Base-by-base conservation (phyloP, 2,888 invertebrate genomes). In the Aphidius colemani region DNA sequence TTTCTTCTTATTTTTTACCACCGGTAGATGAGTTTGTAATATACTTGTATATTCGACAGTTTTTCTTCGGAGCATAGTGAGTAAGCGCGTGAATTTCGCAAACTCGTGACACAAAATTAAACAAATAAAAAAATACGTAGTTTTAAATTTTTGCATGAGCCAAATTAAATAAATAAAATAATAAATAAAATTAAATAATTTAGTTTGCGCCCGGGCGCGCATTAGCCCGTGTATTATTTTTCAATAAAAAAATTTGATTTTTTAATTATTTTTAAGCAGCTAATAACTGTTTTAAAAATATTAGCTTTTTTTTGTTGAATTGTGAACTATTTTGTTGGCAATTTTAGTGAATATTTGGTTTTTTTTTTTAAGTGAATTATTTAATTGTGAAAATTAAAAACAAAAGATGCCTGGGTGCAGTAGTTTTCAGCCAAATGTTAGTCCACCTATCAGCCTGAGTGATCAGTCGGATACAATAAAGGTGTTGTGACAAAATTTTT, bases 391-490 rank as follows among this genome's bases (percentile, higher is more conserved):
- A 11, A 41, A 6, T 41, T 11, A 53, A 18, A 30, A n/a, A 39
- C 10, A 11, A 30, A 69, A 73, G 65, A 77, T 77, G 79, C 75
- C 80, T 70, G 72, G 90, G 81, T 90, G 91, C 82, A 85, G 91
- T 82, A 85, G 86, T 74, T 86, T 87, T 73, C 88, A 88, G 67
- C 85, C 88, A 73, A 90, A 91, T 65, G 88, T 94, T 72, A 87
- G 90, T 75, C 86, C 90, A 70, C 94, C 94, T 68, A 90, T 94
- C 79, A 91, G 89, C 81, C 84, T 92, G 72, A 86, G 79, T 77
- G 89, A 89, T 74, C 91, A 91, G 78, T 93, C 94, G 67, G 93
- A 93, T 75, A 83, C 88, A 69, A 84, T 92, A 70, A 92, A 90
- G 89, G 93, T 93, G 73, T 60, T 68, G 53, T 48, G 50, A 56